Percentiles rank a stretch among this genome's conserved stretches.
phyloP scores from a whole-genome alignment of 2,113 vertebrate species.

The Phyllopteryx taeniolatus region DNA sequence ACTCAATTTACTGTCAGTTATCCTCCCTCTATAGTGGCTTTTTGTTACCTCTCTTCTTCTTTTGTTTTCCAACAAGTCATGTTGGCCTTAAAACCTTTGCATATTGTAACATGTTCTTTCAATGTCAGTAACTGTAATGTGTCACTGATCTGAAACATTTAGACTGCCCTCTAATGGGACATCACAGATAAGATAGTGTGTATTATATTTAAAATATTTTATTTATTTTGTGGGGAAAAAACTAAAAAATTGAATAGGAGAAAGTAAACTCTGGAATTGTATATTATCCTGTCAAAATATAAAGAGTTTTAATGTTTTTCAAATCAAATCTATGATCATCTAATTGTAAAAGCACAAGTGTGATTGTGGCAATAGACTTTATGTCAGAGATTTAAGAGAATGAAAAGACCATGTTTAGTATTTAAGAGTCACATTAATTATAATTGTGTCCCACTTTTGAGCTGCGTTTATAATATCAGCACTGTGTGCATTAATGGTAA shows the following conservation, averaged over 20 bases:
- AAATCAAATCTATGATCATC: constrained; percentile 33
- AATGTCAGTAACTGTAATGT: background rate
- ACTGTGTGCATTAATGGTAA: background rate
- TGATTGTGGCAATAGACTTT: constrained; percentile 59
- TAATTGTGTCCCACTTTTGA: constrained; percentile 16
- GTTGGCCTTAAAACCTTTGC: background rate
- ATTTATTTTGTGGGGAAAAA: constrained; percentile 51
- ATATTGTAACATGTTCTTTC: background rate
- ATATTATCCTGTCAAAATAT: constrained; percentile 46
- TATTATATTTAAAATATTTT: constrained; percentile 39
- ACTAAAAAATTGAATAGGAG: constrained; percentile 31
- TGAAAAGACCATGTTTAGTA: background rate
- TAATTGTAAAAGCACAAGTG: constrained; percentile 66
- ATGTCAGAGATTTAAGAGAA: constrained; percentile 35
- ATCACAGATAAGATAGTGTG: constrained; percentile 29
- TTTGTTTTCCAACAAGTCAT: constrained; percentile 2
- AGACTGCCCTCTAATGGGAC: constrained; percentile 1
- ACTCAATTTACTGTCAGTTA: background rate
- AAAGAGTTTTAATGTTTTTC: constrained; percentile 42
- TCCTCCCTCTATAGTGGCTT: background rate
- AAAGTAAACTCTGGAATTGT: constrained; percentile 43
- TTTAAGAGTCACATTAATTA: background rate
- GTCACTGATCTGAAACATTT: constrained; percentile 18
- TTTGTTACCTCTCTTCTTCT: background rate
- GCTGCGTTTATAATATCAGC: background rate